Percentiles rank a stretch among this genome's conserved stretches.
These are phyloP conservation scores for Motacilla tschutschensis DNA, from an alignment of 2,113 vertebrate genomes.

Conservation along the genomic window DNA sequence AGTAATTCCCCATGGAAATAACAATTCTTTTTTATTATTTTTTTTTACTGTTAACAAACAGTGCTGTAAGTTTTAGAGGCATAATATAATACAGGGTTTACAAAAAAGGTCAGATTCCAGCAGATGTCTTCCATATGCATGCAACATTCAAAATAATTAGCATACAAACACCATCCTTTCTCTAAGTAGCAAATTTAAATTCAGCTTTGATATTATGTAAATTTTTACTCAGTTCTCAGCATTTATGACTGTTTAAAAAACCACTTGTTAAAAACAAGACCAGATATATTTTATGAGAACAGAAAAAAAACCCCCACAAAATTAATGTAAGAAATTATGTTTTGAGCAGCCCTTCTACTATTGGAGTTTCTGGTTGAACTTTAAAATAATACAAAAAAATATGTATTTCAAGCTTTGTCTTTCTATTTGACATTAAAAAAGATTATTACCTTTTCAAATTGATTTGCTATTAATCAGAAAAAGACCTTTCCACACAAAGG, in stretches of 20 bases:
- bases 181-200: background rate
- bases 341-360: background rate
- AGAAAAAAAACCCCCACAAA: background rate
- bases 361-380: slow-evolving; percentile 26
- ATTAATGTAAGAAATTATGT: background rate
- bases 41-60: background rate
- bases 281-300: background rate
- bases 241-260: background rate
- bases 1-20: background rate
- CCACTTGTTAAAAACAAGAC: background rate
- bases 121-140: background rate
- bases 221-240: background rate
- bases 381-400: background rate
- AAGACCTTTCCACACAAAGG: slow-evolving; percentile 44
- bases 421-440: slow-evolving; percentile 48
- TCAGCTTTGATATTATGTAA: background rate
- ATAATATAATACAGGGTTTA: background rate
- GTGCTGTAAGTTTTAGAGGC: background rate
- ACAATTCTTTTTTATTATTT: background rate
- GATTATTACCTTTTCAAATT: slow-evolving; percentile 56
- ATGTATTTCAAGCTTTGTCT: background rate
- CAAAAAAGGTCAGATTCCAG: background rate
- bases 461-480: slow-evolving; percentile 55
- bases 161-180: background rate
- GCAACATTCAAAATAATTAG: background rate